Evolutionary conservation across 2,797 vertebrate species (phyloP).

Genomic region (Sebastes iracundus): DNA sequence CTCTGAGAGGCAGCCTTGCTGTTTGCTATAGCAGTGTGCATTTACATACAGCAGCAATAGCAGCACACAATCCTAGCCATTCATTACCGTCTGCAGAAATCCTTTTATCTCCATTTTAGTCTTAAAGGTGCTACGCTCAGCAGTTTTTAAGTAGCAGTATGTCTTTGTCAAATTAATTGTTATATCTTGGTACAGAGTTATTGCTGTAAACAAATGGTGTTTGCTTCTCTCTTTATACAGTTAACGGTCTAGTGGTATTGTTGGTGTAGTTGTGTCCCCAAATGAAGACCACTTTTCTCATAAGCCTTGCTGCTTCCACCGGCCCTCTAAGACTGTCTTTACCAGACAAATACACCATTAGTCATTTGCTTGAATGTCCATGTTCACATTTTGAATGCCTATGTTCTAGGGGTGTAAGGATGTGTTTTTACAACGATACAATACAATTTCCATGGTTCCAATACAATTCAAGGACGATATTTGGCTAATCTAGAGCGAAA

Average conservation of each 20-base stretch:
- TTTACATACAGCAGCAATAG: slow-evolving; percentile 17
- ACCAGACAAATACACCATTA: background rate
- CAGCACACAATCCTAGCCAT: background rate
- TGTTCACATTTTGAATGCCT: no score
- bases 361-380: background rate
- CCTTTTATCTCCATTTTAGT: slow-evolving; percentile 4
- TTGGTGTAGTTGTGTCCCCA: background rate
- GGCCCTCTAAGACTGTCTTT: background rate
- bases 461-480: no score
- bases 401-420: no score
- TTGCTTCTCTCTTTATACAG: background rate
- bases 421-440: no score
- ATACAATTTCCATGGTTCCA: no score
- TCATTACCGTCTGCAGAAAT: slow-evolving; percentile 22
- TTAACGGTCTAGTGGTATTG: background rate
- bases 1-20: slow-evolving; percentile 2
- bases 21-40: background rate
- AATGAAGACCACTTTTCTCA: background rate
- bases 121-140: background rate
- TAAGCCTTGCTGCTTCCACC: background rate
- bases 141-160: slow-evolving; percentile 13
- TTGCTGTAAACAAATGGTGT: background rate
- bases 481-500: no score
- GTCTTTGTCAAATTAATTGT: slow-evolving; percentile 17
- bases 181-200: background rate